Base-by-base conservation (phyloP, 64 coral and sea anemone species). In the Stichodactyla helianthus region DNA sequence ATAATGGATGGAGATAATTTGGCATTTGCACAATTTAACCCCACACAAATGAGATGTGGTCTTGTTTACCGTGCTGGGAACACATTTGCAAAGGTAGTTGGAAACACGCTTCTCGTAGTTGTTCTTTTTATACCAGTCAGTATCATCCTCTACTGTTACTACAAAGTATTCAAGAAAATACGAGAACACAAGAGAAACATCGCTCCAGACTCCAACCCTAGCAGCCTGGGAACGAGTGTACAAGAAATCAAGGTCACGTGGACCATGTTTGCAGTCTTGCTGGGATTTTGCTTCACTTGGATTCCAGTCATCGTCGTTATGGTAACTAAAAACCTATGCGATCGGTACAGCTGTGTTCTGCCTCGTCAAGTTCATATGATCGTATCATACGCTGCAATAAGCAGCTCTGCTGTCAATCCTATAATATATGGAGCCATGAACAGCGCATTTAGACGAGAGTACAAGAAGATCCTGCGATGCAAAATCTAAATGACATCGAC, bases 161-260 rank as follows among this genome's bases (percentile, higher is more conserved):
- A 22, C 76, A 78, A 78, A 28, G 76, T 78, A 13, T 78, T 78
- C 50, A 78, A 78, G 50, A 78, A 28, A 28, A 78, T 78, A 5
- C 76, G 76, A 3, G 4, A 51, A 44, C 76, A 78, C 27, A 78
- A 78, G 50, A 78, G 50, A 51, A 78, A 51, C 19, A 17, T 27
- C 20, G 74, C 15, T 22, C 77, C 51, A 25, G 31, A 35, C 8
- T 28, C 26, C 5, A 89, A 16, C 59, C 59, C 71, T 10, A 12
- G 15, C 0, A 17, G 76, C 25, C 76, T 78, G 50, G 76, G 76
- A 0, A 78, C 76, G 0, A 78, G 76, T 51, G 76, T 78, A 12
- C 76, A 78, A 51, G 76, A 78, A 78, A 50, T 78, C 25, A 78
- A 78, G 50, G 50, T 78, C 76, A 78, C 76, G 15, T 17, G 76